Base-by-base conservation (phyloP, 1,140 invertebrate genomes). In the Zophobas morio region DNA sequence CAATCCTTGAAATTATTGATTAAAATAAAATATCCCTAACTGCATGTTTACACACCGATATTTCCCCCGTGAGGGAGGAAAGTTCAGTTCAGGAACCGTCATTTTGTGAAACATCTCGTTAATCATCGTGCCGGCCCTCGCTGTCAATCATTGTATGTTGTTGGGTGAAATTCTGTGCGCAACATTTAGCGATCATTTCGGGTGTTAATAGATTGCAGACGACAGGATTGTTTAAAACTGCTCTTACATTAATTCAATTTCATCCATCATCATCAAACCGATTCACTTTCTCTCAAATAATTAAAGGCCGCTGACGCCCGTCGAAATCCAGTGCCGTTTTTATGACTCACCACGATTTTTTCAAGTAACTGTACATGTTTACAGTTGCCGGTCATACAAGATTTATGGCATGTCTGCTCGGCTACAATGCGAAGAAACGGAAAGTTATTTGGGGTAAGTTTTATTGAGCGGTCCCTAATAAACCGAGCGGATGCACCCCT, bases 81-180 rank as follows among this genome's bases (percentile, higher is more conserved):
- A 83, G 80, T 82, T 81, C 78, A 82, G 80, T 82, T 84, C 76
- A 79, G 83, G 81, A 84, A 83, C 82, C 84, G 81, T 82, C 84
- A 84, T 84, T 85, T 85, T 84, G 80, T 80, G 81, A 83, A 82
- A 83, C 80, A 83, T 81, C 82, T 83, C 83, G 81, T 85, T 85
- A 82, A 85, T 85, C 84, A 85, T 85, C 81, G 76, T 47, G 78
- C 79, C 79, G 80, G 81, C 82, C 83, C 82, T 80, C 78, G 77
- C 81, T 85, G 84, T 84, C 84, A 85, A 85, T 85, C 84, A 84
- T 84, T 79, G 76, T 57, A 82, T 82, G 83, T 82, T 78, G 80
- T 78, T 73, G 75, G 78, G 74, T 80, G 76, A 78, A 79, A 75
- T 51, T 78, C 60, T 72, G 66, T 79, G 60, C 78, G 78, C 75